A percentile compares a stretch with the other conserved stretches of the same genome.
These are phyloP conservation scores for Camponotus vicinus DNA, from an alignment of 1,140 invertebrate species.

Conservation along the genomic window DNA sequence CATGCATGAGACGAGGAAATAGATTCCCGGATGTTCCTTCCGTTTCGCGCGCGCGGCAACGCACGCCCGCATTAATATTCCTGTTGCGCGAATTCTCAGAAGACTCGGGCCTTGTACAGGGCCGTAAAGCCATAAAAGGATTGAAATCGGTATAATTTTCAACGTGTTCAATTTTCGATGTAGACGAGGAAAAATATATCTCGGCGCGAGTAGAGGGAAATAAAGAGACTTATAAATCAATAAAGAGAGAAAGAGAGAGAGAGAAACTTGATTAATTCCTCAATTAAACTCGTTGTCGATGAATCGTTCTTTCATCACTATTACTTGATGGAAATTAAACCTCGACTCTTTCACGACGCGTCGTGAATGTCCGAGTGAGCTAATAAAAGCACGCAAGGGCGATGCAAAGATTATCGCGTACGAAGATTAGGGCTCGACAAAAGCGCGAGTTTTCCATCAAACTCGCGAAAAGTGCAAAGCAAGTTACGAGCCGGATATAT, in stretches of 20 bases:
- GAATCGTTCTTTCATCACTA: conserved; percentile 12
- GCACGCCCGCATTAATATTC: conserved; percentile 52
- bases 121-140: conserved; percentile 32
- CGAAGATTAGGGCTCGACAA: conserved; percentile 50
- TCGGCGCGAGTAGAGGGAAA: neutral
- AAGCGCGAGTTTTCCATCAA: conserved; percentile 55
- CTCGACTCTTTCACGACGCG: conserved; percentile 6
- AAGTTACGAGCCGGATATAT: conserved; percentile 50
- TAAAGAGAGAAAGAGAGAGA: neutral
- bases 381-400: conserved; percentile 9
- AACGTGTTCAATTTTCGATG: conserved; percentile 27
- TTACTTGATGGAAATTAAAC: conserved; percentile 27
- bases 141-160: conserved; percentile 24
- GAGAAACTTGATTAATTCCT: neutral
- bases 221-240: too few species aligned
- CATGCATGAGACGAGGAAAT: conserved; percentile 57
- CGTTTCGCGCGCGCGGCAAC: conserved; percentile 15
- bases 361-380: conserved; percentile 8
- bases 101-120: conserved; percentile 18
- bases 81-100: conserved; percentile 55
- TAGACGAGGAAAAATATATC: neutral
- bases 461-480: conserved; percentile 53
- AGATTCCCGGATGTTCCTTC: conserved; percentile 58
- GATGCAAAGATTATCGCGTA: conserved; percentile 25
- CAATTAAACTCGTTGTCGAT: neutral